These are phyloP conservation scores for Phorcus lineatus DNA, from an alignment of 2,888 invertebrate genomes.

Conservation along the genomic window DNA sequence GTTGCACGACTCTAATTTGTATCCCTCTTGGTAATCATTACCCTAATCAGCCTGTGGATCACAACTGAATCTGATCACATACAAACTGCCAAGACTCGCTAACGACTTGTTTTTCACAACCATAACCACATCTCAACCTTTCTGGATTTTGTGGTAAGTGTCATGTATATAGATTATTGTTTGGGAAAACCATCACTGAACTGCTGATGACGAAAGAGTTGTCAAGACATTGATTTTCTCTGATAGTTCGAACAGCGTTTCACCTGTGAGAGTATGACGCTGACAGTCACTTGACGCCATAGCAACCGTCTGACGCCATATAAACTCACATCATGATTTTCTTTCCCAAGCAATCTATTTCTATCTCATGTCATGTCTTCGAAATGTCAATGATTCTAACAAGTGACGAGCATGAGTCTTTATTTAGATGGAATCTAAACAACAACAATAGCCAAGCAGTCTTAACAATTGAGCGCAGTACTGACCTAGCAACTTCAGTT, in stretches of 20 bases:
- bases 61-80: no score
- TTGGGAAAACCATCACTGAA: no score
- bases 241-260: background rate
- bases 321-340: background rate
- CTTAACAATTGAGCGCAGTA: no score
- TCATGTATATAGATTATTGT: no score
- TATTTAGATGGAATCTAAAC: no score
- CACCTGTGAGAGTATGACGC: background rate
- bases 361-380: background rate
- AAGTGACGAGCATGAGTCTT: background rate
- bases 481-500: no score
- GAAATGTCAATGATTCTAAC: background rate
- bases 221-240: background rate
- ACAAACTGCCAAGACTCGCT: no score
- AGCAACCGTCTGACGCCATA: background rate
- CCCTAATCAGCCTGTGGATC: no score
- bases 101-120: no score
- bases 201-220: background rate
- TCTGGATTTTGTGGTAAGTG: no score
- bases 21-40: background rate
- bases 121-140: no score
- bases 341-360: background rate
- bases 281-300: background rate
- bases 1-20: background rate
- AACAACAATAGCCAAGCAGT: no score